Evolutionary conservation across 2,888 invertebrate genomes (phyloP).

Genomic region (Heteromyza rotundicornis): DNA sequence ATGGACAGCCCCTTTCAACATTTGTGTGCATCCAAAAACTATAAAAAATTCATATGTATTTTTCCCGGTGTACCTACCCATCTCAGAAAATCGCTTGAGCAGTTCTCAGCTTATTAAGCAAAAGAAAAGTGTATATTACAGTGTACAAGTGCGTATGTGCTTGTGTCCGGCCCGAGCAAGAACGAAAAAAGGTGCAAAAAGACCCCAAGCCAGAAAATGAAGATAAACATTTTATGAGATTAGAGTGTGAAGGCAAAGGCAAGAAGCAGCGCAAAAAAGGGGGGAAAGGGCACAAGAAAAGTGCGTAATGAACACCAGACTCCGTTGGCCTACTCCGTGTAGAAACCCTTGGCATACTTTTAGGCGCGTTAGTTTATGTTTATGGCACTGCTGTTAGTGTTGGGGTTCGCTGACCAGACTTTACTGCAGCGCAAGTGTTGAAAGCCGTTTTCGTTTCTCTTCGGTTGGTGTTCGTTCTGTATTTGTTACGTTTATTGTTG

Average conservation of each 20-base stretch:
- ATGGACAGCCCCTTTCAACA: too few species aligned
- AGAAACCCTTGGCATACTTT: background rate
- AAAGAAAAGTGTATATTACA: too few species aligned
- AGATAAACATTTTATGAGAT: constrained; percentile 20
- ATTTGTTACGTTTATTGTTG: background rate
- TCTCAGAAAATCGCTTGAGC: too few species aligned
- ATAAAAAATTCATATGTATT: too few species aligned
- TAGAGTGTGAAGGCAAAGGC: background rate
- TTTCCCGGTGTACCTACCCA: too few species aligned
- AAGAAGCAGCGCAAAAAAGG: too few species aligned
- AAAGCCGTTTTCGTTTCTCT: constrained; percentile 4
- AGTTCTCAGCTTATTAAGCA: too few species aligned
- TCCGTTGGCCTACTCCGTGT: too few species aligned
- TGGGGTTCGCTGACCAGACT: background rate
- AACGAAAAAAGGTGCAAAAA: background rate
- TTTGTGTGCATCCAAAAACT: too few species aligned
- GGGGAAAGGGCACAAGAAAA: background rate
- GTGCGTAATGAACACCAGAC: background rate
- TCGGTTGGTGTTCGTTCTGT: background rate
- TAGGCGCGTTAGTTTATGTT: background rate
- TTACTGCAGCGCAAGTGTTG: constrained; percentile 19
- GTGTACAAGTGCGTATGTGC: too few species aligned
- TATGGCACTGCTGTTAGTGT: background rate
- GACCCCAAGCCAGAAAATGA: background rate
- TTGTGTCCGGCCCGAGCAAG: background rate